A percentile compares a stretch with the other conserved stretches of the same genome.
These are phyloP conservation scores for Castor canadensis DNA, from an alignment of 2,113 vertebrate genomes.

Conservation along the genomic window DNA sequence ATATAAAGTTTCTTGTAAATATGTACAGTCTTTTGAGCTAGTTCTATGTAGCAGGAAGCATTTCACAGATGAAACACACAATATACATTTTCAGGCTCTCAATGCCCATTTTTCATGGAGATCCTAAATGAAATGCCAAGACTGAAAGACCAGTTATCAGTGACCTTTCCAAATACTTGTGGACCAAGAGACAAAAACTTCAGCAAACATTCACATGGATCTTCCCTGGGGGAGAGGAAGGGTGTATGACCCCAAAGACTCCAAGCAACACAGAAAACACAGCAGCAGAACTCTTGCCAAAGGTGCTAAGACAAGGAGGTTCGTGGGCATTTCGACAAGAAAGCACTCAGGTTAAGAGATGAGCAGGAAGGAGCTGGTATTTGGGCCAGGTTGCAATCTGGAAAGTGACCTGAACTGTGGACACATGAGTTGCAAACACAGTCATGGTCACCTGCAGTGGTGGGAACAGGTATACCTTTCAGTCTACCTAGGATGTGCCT, in stretches of 20 bases:
- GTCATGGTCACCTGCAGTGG: slow-evolving; percentile 60
- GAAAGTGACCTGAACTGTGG: slow-evolving; percentile 75
- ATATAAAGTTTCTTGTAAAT: slow-evolving; percentile 93
- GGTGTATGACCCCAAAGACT: slow-evolving; percentile 65
- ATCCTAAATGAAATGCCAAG: slow-evolving; percentile 86
- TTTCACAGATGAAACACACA: slow-evolving; percentile 86
- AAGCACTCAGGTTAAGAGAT: slow-evolving; percentile 82
- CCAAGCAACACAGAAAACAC: slow-evolving; percentile 73
- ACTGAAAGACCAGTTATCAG: slow-evolving; percentile 82
- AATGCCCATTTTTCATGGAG: slow-evolving; percentile 81
- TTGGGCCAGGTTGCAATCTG: slow-evolving; percentile 75
- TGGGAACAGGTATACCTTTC: slow-evolving; percentile 69
- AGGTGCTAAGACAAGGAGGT: slow-evolving; percentile 72
- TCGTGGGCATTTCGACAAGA: slow-evolving; percentile 74
- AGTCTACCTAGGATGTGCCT: slow-evolving; percentile 80
- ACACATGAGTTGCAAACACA: slow-evolving; percentile 66
- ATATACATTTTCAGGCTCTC: slow-evolving; percentile 81
- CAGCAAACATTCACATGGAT: slow-evolving; percentile 83
- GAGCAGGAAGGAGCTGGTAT: slow-evolving; percentile 78
- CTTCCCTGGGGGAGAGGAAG: slow-evolving; percentile 67
- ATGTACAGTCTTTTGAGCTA: slow-evolving; percentile 90
- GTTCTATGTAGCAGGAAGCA: slow-evolving; percentile 89
- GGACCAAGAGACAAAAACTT: slow-evolving; percentile 84
- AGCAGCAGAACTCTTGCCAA: slow-evolving; percentile 72
- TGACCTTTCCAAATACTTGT: slow-evolving; percentile 82